Evolutionary conservation across 2,888 invertebrate species (phyloP).

Genomic region (Polymixis lichenea): DNA sequence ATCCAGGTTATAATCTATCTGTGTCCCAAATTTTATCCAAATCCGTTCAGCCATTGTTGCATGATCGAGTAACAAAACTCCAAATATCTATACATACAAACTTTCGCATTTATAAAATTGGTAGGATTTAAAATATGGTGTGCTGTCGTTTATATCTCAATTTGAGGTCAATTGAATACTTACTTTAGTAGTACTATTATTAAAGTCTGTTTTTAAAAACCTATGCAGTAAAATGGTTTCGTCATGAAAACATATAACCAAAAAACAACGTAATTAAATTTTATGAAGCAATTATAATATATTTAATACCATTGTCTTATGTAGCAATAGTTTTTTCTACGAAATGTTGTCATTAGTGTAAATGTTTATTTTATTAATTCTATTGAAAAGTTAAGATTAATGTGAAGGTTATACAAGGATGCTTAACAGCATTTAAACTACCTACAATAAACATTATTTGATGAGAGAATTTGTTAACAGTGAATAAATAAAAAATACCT

Average conservation of each 20-base stretch:
- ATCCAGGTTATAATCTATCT: too few relatives aligned
- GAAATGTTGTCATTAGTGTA: background rate
- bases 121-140: too few relatives aligned
- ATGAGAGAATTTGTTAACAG: background rate
- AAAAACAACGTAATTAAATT: background rate
- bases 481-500: slow-evolving; percentile 4
- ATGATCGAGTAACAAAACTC: too few relatives aligned
- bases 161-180: background rate
- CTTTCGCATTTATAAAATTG: too few relatives aligned
- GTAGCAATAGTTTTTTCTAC: background rate
- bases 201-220: background rate
- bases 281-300: background rate
- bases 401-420: background rate
- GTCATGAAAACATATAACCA: background rate
- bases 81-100: too few relatives aligned
- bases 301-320: background rate
- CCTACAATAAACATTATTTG: background rate
- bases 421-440: background rate
- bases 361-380: slow-evolving; percentile 17
- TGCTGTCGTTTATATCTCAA: too few relatives aligned
- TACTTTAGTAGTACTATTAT: background rate
- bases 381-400: background rate
- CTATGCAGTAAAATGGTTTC: background rate
- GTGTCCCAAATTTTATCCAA: too few relatives aligned
- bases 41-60: too few relatives aligned